Percentiles rank a stretch among this genome's conserved stretches.
These are phyloP conservation scores for Malurus cyaneus DNA, from an alignment of 2,113 vertebrate species.

Conservation along the genomic window DNA sequence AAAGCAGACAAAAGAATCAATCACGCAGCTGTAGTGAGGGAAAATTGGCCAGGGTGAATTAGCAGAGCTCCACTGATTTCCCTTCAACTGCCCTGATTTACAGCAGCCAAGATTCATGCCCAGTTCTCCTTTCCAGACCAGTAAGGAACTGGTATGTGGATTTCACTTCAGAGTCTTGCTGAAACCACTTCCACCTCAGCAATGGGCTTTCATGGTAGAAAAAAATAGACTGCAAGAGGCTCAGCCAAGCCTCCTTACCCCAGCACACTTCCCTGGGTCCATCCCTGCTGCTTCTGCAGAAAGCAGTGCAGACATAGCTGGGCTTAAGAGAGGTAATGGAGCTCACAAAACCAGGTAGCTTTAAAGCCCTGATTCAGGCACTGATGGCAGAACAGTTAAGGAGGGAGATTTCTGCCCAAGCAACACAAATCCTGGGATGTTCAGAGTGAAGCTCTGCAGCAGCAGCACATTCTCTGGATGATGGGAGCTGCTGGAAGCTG, in stretches of 20 bases:
- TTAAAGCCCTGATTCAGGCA: not conserved
- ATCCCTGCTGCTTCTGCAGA: not conserved
- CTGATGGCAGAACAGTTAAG: not conserved
- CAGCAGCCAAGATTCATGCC: not conserved
- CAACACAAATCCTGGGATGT: not conserved
- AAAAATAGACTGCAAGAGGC: not conserved
- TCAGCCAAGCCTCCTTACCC: not conserved
- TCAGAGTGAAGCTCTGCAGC: not conserved
- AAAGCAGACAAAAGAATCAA: slow-evolving; percentile 46
- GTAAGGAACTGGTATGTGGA: not conserved
- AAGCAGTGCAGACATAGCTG: not conserved
- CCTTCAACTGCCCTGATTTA: not conserved
- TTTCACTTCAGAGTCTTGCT: not conserved
- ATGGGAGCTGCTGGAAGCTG: not conserved
- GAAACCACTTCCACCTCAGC: not conserved
- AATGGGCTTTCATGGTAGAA: not conserved
- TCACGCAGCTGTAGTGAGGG: not conserved
- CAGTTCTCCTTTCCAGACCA: not conserved
- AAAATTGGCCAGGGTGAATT: not conserved
- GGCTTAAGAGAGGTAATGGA: not conserved
- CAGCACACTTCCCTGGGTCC: not conserved
- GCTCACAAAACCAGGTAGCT: not conserved
- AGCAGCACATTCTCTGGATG: not conserved
- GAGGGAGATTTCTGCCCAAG: not conserved
- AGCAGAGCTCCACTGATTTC: not conserved